Conservation (phyloP, 2,888 invertebrate genomes). For the Ormyrus nitidulus region DNA sequence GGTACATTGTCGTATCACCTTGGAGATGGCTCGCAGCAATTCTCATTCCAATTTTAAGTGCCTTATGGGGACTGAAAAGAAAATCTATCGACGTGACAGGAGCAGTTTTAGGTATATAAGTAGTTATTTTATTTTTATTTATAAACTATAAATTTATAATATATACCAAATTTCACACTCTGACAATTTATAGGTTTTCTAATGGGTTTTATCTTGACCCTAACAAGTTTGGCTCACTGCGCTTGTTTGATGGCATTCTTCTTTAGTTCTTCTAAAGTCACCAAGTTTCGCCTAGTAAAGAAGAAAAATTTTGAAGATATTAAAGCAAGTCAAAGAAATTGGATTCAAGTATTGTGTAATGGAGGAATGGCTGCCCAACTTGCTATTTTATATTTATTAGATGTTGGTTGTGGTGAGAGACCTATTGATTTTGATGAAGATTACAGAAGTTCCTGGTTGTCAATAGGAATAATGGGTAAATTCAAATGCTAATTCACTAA, state of each 20-base stretch:
- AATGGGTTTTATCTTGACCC: slow-evolving; percentile 86
- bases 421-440: slow-evolving; percentile 86
- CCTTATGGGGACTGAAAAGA: slow-evolving; percentile 82
- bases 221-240: slow-evolving; percentile 87
- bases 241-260: slow-evolving; percentile 86
- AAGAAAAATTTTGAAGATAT: slow-evolving; percentile 87
- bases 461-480: slow-evolving; percentile 85
- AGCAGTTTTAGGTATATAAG: slow-evolving; percentile 78
- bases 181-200: slow-evolving; percentile 77
- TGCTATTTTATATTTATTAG: slow-evolving; percentile 86
- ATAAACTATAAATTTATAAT: slow-evolving; percentile 7
- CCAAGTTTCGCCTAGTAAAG: slow-evolving; percentile 82
- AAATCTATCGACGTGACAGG: slow-evolving; percentile 84
- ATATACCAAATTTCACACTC: background rate
- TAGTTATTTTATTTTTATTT: slow-evolving; percentile 27
- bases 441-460: slow-evolving; percentile 89
- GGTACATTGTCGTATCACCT: slow-evolving; percentile 80
- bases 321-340: slow-evolving; percentile 90
- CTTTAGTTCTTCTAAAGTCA: slow-evolving; percentile 86
- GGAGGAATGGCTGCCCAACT: slow-evolving; percentile 90
- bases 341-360: slow-evolving; percentile 94
- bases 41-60: slow-evolving; percentile 81
- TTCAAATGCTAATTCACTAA: background rate
- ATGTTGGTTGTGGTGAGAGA: slow-evolving; percentile 86
- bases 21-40: slow-evolving; percentile 82